Conservation (phyloP, 2,888 invertebrate genomes). For the Trachelus tabidus region DNA sequence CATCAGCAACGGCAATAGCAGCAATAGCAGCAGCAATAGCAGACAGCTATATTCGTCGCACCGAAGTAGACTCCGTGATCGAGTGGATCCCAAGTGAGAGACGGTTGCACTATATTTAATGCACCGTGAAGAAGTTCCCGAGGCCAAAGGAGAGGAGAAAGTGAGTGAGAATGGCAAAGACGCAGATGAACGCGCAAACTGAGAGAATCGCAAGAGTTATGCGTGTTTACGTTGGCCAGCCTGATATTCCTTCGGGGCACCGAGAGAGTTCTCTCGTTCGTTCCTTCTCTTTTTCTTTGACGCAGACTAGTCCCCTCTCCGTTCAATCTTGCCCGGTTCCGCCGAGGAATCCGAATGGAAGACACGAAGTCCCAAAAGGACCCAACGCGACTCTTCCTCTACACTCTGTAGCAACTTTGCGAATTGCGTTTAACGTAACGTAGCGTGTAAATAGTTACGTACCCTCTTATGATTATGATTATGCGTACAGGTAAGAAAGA, state of each 20-base stretch:
- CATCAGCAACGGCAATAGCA: too few relatives aligned
- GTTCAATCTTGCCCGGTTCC: slow-evolving; percentile 21
- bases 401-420: too few relatives aligned
- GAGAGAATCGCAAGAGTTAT: slow-evolving; percentile 23
- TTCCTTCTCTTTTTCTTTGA: background rate
- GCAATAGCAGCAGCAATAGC: too few relatives aligned
- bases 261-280: background rate
- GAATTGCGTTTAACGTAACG: too few relatives aligned
- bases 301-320: background rate
- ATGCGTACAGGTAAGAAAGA: slow-evolving; percentile 21
- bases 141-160: slow-evolving; percentile 18
- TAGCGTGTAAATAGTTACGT: too few relatives aligned
- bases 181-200: slow-evolving; percentile 17
- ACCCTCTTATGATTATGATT: slow-evolving; percentile 40
- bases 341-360: too few relatives aligned
- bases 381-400: too few relatives aligned
- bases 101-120: too few relatives aligned
- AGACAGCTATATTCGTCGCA: too few relatives aligned
- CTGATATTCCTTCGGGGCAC: slow-evolving; percentile 1
- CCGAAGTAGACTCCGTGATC: too few relatives aligned
- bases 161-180: slow-evolving; percentile 17
- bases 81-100: too few relatives aligned
- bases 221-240: slow-evolving; percentile 34
- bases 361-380: too few relatives aligned
- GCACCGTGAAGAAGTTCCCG: background rate